phyloP scores from a whole-genome alignment of 2,797 vertebrate species.

The Glyptemys insculpta region DNA sequence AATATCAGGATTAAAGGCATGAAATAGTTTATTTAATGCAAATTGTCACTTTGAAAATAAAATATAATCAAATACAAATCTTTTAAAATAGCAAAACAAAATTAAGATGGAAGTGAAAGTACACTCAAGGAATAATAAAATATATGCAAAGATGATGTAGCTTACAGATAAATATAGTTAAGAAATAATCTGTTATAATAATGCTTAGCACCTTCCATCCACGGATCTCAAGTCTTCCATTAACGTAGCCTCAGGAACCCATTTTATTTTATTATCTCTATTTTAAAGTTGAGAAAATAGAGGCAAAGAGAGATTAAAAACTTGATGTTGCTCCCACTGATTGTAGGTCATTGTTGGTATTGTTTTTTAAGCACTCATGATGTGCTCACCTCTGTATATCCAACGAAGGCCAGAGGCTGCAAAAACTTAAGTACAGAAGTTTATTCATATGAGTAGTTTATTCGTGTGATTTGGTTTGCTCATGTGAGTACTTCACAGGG shows the following conservation, averaged over 20 bases:
- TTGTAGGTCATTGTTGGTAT: background rate
- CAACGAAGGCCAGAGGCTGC: background rate
- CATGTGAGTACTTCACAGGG: background rate
- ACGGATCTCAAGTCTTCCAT: background rate
- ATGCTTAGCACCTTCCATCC: background rate
- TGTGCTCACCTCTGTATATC: rapidly evolving
- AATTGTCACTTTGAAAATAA: conserved; percentile 5
- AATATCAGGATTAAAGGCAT: conserved; percentile 9
- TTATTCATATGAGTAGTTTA: background rate
- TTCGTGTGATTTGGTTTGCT: background rate
- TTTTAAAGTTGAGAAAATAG: background rate
- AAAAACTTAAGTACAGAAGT: background rate
- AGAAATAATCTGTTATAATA: background rate
- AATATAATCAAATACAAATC: background rate
- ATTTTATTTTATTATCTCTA: background rate
- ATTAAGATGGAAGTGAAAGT: background rate
- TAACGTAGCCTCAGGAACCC: background rate
- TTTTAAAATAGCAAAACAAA: background rate
- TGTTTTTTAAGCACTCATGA: background rate
- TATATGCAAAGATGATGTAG: background rate
- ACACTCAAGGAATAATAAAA: background rate
- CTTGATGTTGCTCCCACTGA: background rate
- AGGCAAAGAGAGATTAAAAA: background rate
- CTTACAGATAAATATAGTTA: background rate
- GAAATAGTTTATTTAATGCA: conserved; percentile 14